Conservation (phyloP, 2,888 invertebrate species). For the Cephus rjabovi region DNA sequence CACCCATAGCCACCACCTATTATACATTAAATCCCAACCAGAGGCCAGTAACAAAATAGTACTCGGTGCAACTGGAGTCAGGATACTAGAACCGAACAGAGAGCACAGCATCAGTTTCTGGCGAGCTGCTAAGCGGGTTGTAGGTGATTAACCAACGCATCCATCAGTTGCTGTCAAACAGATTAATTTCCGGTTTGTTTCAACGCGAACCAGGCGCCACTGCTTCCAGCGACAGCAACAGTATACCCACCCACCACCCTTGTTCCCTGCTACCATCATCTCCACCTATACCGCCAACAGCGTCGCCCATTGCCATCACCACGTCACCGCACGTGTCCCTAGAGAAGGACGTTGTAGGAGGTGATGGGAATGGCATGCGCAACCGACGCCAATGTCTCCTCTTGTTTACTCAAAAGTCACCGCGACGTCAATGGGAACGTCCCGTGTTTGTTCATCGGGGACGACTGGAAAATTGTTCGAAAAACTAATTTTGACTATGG, state of each 20-base stretch:
- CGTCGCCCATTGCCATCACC: neutral
- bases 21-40: neutral
- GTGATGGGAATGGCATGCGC: neutral
- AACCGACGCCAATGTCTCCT: neutral
- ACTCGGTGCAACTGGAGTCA: neutral
- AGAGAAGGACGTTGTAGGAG: neutral
- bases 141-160: slow-evolving; percentile 12
- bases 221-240: neutral
- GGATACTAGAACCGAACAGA: neutral
- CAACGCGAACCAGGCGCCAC: neutral
- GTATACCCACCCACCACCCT: neutral
- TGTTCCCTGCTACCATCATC: neutral
- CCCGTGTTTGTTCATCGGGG: neutral
- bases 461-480: neutral
- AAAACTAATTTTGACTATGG: slow-evolving; percentile 1
- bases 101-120: neutral
- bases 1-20: neutral
- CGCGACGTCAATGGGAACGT: neutral
- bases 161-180: slow-evolving; percentile 11
- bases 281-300: neutral
- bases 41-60: neutral
- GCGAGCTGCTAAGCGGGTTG: neutral
- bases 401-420: slow-evolving; percentile 1
- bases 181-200: slow-evolving; percentile 15
- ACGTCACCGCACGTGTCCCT: slow-evolving; percentile 1